These are phyloP conservation scores for Ennomos quercinarius DNA, from an alignment of 2,888 invertebrate genomes.

Conservation along the genomic window DNA sequence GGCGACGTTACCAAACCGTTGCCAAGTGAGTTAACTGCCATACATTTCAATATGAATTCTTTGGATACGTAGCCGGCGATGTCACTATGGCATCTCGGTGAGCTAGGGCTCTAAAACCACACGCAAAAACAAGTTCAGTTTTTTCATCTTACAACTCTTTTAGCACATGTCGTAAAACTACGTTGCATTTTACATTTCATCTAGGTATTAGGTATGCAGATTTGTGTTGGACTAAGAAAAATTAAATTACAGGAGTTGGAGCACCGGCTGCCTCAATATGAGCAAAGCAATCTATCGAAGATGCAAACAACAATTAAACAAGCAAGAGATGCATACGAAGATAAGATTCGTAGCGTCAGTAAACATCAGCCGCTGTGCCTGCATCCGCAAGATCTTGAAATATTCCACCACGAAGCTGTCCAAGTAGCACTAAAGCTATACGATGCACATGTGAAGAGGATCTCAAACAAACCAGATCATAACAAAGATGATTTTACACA, in stretches of 20 bases:
- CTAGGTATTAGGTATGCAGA: too few species aligned
- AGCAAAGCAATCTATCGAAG: slow-evolving; percentile 22
- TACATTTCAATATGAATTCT: too few species aligned
- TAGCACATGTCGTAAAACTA: too few species aligned
- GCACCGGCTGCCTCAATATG: slow-evolving; percentile 13
- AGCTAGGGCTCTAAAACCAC: too few species aligned
- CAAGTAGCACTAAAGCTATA: slow-evolving; percentile 6
- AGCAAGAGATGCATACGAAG: slow-evolving; percentile 7
- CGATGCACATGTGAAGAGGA: slow-evolving; percentile 10
- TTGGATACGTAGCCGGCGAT: too few species aligned
- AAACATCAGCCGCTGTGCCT: slow-evolving; percentile 9
- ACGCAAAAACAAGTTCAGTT: too few species aligned
- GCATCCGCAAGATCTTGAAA: slow-evolving; percentile 13
- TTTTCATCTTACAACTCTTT: too few species aligned
- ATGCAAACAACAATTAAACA: slow-evolving; percentile 8
- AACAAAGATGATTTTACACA: slow-evolving; percentile 10
- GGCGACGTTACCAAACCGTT: too few species aligned
- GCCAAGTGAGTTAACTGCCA: too few species aligned
- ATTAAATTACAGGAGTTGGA: slow-evolving; percentile 13
- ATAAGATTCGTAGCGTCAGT: neutral
- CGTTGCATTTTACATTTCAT: too few species aligned
- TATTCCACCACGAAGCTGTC: slow-evolving; percentile 4
- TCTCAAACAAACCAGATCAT: slow-evolving; percentile 11
- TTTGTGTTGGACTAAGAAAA: too few species aligned
- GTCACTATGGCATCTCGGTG: too few species aligned